Evolutionary conservation across 1,140 invertebrate species (phyloP).

Genomic region (Pomphorhynchus laevis): DNA sequence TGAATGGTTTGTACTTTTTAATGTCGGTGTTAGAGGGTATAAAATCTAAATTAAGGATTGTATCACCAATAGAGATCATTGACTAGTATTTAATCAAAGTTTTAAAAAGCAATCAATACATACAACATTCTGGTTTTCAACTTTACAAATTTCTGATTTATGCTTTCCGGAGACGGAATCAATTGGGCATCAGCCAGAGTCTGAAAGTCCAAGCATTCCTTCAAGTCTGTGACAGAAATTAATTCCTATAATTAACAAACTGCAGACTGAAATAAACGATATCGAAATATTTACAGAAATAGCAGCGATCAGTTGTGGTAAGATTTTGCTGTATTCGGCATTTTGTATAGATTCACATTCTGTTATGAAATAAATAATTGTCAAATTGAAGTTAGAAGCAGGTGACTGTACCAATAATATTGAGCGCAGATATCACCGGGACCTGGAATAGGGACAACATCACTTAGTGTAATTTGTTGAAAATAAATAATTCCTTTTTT

Average conservation of each 20-base stretch:
- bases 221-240: constrained; percentile 42
- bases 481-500: no score
- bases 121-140: constrained; percentile 86
- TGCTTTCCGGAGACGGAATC: constrained; percentile 45
- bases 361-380: not conserved
- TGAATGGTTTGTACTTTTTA: not conserved
- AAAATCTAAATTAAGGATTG: not conserved
- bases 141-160: constrained; percentile 80
- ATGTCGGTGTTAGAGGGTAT: not conserved
- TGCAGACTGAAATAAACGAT: not conserved
- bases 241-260: constrained; percentile 22
- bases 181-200: constrained; percentile 57
- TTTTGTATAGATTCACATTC: not conserved
- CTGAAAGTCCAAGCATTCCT: constrained; percentile 63
- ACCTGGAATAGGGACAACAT: no score
- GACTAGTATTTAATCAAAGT: constrained; percentile 11
- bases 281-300: not conserved
- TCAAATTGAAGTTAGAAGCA: not conserved
- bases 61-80: no score
- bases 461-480: no score
- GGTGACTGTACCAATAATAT: not conserved
- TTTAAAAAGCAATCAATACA: constrained; percentile 24
- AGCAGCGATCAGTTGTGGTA: not conserved
- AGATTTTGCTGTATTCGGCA: not conserved
- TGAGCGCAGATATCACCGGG: no score